Evolutionary conservation across 2,797 vertebrate species (phyloP), one percentile per base, ranked within the genome.

Genomic region (Enoplosus armatus): DNA sequence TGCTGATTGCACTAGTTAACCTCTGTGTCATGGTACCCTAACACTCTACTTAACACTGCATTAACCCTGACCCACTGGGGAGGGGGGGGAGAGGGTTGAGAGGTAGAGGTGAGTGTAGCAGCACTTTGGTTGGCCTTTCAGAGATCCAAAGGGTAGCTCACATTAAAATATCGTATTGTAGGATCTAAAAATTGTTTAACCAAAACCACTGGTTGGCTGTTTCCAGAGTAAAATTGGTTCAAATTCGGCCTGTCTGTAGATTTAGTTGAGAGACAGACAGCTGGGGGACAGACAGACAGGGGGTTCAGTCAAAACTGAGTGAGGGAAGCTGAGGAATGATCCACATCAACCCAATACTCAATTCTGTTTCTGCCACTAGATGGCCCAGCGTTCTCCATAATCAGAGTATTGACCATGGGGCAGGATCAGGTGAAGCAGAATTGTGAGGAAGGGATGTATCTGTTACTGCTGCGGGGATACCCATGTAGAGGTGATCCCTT

Each of bases 71-170:
- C 91, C 92, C 91, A 58, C 88, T 86, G 90, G 90, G 91, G 91
- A 92, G 87, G 89, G 58, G 89, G 58, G 89, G 89, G 84, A 84
- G 90, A 87, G 91, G 90, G 93, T 87, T 88, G 92, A 88, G 91
- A 94, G 94, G 92, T 92, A 92, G 91, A 94, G 93, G 94, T 95
- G 93, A 93, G 93, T 93, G 87, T 89, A 90, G 92, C 87, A 89
- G 89, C 91, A 86, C 76, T 87, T 86, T 83, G 77, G n/a, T 88
- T 90, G 90, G 91, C 91, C 92, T 82, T 88, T 91, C 79, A 87
- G 54, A 89, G 66, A 77, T 88, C 82, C 74, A 77, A 82, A 85
- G 78, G 63, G 68, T 71, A 70, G 69, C 64, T 90, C 64, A 82
- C 63, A 58, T 83, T 79, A 27, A 71, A 24, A 80, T 33, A 65